Evolutionary conservation across 2,113 vertebrate genomes (phyloP), one percentile per base, ranked within the genome.

Genomic region (Symphodus melops): DNA sequence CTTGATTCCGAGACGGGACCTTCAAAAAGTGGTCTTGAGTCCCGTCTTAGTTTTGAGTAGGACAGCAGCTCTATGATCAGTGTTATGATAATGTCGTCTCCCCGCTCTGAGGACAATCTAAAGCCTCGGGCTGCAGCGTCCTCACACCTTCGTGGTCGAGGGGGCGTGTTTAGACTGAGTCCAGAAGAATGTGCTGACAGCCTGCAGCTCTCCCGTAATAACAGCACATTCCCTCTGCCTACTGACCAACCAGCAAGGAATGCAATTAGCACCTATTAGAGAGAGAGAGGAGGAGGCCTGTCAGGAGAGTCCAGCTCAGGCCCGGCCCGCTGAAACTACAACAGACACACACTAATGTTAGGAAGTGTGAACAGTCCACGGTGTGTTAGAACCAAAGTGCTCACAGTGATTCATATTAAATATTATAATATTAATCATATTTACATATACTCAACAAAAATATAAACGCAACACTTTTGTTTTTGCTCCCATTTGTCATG

Each of bases 221-320:
- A 95, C 94, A 89, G 21, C 84, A 84, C 88, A 95, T 97, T 95
- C 93, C 92, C 95, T 84, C 74, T 92, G 93, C 55, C 76, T 88
- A 90, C 33, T 90, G 92, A 96, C 92, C 86, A 89, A 76, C 20
- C 70, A 93, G 90, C 90, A 91, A 88, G 80, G 95, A 96, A 95
- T 93, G 90, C 93, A 95, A 94, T 95, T 96, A 95, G 85, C 92
- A 86, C 92, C 82, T 89, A 92, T 90, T 93, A 94, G 95, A 93
- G 89, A 94, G 94, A 91, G 93, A 86, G 86, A 75, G 75, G 82
- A 92, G 85, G 65, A 85, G 83, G 77, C 82, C 78, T 95, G 94
- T 94, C 89, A 92, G 85, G 78, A 44, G 53, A 63, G 44, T 44
- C 44, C 59, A 51, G 54, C 56, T 76, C 90, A 72, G 54, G 53